Percentiles rank a stretch among this genome's conserved stretches.
phyloP scores from a whole-genome alignment of 2,113 vertebrate genomes.

The Equus quagga region DNA sequence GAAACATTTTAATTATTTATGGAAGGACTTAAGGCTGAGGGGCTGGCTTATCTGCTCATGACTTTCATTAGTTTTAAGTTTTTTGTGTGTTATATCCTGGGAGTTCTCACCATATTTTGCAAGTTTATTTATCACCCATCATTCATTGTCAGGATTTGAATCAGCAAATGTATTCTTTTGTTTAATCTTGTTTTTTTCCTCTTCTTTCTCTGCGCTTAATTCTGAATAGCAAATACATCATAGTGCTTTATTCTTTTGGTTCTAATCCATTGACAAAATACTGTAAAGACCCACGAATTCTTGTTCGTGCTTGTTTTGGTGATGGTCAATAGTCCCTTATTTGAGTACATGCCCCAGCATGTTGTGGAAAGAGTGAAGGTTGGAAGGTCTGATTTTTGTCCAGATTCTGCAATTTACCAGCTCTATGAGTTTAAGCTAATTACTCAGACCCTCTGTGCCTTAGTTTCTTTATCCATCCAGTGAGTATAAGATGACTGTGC shows the following conservation, averaged over 20 bases:
- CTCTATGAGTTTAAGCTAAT: neutral
- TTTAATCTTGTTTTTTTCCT: neutral
- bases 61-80: constrained; percentile 33
- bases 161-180: neutral
- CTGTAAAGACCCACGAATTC: constrained; percentile 10
- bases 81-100: neutral
- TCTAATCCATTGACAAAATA: neutral
- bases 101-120: constrained; percentile 18
- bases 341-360: neutral
- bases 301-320: neutral
- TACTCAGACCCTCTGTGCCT: neutral
- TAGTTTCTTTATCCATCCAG: neutral
- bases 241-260: neutral
- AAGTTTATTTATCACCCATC: neutral
- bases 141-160: neutral
- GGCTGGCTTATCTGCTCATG: neutral
- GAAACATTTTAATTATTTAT: constrained; percentile 45
- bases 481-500: neutral
- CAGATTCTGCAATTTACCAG: neutral
- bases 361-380: neutral
- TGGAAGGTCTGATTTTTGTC: neutral
- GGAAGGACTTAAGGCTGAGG: neutral
- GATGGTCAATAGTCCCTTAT: neutral
- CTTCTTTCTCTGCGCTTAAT: neutral
- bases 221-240: constrained; percentile 23